Conservation (phyloP, 2,113 vertebrate species). For the Fulica atra region DNA sequence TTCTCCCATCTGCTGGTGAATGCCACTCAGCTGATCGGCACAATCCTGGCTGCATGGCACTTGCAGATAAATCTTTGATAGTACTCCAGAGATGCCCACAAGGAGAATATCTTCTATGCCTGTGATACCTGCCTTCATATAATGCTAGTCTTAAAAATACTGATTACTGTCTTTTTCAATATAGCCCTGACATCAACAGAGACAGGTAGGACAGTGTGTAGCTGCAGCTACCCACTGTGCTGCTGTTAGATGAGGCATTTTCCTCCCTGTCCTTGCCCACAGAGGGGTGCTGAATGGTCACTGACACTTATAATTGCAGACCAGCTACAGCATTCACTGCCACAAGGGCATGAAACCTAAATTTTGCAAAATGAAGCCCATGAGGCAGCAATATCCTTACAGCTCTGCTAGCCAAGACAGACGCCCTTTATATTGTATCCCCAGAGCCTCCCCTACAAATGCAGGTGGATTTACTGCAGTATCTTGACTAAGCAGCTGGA, state of each 20-base stretch:
- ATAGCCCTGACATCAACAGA: neutral
- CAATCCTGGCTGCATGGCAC: neutral
- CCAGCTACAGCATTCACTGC: neutral
- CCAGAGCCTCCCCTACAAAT: neutral
- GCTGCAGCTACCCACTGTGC: neutral
- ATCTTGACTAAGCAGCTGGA: neutral
- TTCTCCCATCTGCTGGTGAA: neutral
- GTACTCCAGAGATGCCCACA: neutral
- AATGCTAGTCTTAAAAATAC: neutral
- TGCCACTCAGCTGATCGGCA: neutral
- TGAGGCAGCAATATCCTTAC: neutral
- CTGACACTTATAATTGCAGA: neutral
- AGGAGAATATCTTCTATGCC: neutral
- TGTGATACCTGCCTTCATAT: neutral
- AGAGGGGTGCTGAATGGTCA: neutral
- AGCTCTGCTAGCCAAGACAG: neutral
- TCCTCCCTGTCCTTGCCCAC: neutral
- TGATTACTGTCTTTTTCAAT: neutral
- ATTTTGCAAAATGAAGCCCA: neutral
- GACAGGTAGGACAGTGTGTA: neutral
- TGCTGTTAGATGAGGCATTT: neutral
- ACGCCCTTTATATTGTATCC: neutral
- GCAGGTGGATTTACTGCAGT: neutral
- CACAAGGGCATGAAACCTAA: neutral
- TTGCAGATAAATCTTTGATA: neutral